A percentile compares a stretch with the other conserved stretches of the same genome.
phyloP scores from a whole-genome alignment of 2,888 invertebrate genomes.

The Hyposoter didymator region DNA sequence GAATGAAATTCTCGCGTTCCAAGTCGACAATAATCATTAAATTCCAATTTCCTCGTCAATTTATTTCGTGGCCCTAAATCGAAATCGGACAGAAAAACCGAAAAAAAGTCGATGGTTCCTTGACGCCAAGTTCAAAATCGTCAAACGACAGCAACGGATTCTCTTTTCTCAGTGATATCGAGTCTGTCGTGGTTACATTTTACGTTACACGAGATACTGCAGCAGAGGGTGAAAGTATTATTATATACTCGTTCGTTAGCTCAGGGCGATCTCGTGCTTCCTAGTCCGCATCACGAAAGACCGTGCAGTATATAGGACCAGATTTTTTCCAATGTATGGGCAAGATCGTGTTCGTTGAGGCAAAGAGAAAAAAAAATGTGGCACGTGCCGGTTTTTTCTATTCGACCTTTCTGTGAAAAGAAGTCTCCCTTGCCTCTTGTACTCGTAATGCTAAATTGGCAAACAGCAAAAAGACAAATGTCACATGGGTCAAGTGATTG shows the following conservation, averaged over 20 bases:
- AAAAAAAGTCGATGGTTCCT: background rate
- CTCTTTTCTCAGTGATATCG: constrained; percentile 43
- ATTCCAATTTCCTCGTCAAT: constrained; percentile 7
- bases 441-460: background rate
- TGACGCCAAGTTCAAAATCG: background rate
- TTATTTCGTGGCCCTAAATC: background rate
- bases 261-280: constrained; percentile 52
- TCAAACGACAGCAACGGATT: constrained; percentile 31
- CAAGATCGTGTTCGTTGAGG: constrained; percentile 24
- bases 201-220: constrained; percentile 6
- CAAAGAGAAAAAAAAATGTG: constrained; percentile 33
- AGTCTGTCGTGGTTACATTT: constrained; percentile 22
- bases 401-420: constrained; percentile 40
- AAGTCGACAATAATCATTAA: constrained; percentile 35
- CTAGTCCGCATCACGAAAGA: constrained; percentile 34
- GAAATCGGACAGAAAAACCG: background rate
- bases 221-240: constrained; percentile 63
- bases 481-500: background rate
- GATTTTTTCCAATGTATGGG: constrained; percentile 16
- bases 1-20: constrained; percentile 24
- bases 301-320: background rate
- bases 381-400: constrained; percentile 35
- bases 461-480: background rate
- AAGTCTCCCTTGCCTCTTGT: background rate
- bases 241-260: constrained; percentile 33